phyloP scores from a whole-genome alignment of 1,140 invertebrate species.

The Conus ventricosus region DNA sequence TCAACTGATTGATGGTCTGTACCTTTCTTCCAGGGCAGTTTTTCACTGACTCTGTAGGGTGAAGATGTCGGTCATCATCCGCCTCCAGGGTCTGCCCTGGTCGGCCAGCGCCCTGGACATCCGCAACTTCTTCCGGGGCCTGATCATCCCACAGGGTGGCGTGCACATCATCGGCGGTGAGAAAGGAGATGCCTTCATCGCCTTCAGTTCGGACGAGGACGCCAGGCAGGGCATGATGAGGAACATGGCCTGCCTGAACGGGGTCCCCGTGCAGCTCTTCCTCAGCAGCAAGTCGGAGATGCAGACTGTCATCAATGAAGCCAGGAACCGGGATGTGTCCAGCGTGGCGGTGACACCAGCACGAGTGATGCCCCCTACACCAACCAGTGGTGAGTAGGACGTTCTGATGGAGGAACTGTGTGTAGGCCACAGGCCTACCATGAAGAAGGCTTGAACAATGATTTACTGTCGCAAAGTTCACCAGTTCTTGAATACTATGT shows the following conservation, averaged over 20 bases:
- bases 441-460: not conserved
- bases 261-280: constrained; percentile 89
- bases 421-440: not conserved
- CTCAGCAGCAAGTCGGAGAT: constrained; percentile 96
- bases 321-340: constrained; percentile 52
- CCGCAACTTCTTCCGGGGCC: constrained; percentile 94
- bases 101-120: constrained; percentile 97
- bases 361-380: not conserved
- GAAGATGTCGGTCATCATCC: constrained; percentile 97
- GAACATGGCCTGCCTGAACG: constrained; percentile 91
- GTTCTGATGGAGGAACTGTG: not conserved
- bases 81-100: constrained; percentile 97
- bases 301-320: constrained; percentile 84
- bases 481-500: too few species aligned
- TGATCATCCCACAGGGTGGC: constrained; percentile 97
- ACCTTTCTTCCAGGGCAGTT: not conserved
- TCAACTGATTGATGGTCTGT: too few species aligned
- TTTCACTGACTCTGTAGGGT: not conserved
- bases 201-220: constrained; percentile 98
- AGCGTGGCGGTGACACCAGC: not conserved
- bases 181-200: constrained; percentile 98
- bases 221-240: constrained; percentile 95
- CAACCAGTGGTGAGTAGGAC: not conserved
- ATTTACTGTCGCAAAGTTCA: too few species aligned
- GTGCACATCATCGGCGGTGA: constrained; percentile 99